These are phyloP conservation scores for Dromococcyx pavoninus DNA, from an alignment of 2,797 vertebrate species.

Conservation along the genomic window DNA sequence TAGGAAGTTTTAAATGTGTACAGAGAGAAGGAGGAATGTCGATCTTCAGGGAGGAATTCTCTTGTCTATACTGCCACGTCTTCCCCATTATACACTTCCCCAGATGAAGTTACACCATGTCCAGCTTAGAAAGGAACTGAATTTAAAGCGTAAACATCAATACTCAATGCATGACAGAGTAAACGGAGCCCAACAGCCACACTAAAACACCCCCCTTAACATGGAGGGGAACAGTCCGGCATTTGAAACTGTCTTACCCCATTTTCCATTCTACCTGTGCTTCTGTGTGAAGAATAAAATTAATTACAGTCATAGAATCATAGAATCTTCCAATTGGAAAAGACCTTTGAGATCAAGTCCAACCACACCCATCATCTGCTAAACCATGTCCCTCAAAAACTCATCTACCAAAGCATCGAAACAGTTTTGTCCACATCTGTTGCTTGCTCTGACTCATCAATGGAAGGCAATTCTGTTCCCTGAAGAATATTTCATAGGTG, in stretches of 20 bases:
- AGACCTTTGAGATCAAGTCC: no score
- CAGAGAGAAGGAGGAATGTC: rapidly evolving
- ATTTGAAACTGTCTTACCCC: not conserved
- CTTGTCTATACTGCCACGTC: not conserved
- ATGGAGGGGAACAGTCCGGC: not conserved
- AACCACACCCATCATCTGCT: no score
- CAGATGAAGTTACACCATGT: not conserved
- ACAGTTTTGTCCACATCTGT: not conserved
- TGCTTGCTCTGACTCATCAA: not conserved
- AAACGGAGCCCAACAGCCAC: not conserved
- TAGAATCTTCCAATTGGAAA: no score
- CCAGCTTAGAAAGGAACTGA: not conserved
- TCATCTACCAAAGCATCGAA: not conserved
- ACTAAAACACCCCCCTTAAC: not conserved
- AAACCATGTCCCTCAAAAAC: no score
- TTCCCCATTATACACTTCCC: not conserved
- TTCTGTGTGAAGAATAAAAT: not conserved
- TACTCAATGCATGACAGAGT: not conserved
- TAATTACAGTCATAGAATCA: no score
- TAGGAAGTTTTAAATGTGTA: rapidly evolving
- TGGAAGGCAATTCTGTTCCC: not conserved
- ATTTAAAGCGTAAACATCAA: not conserved
- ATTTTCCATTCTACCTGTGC: not conserved
- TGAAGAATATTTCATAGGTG: not conserved
- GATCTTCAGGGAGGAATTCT: not conserved